A percentile compares a stretch with the other conserved stretches of the same genome.
Evolutionary conservation across 1,140 invertebrate genomes (phyloP).

Genomic region (Calliopsis andreniformis): DNA sequence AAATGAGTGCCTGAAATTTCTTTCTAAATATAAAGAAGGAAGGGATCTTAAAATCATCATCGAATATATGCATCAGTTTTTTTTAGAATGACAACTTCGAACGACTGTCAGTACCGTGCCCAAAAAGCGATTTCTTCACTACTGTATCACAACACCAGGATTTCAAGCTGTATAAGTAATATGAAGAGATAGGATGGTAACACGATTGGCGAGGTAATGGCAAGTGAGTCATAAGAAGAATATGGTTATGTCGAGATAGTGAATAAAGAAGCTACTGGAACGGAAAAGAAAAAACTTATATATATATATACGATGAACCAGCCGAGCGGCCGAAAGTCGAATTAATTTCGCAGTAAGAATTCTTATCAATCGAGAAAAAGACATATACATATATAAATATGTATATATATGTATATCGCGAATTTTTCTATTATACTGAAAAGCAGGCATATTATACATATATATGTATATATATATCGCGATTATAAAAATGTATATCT

Average conservation of each 20-base stretch:
- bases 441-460: constrained; percentile 24
- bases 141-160: constrained; percentile 80
- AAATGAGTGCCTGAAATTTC: background rate
- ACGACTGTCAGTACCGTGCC: constrained; percentile 75
- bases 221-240: constrained; percentile 65
- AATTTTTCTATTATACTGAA: constrained; percentile 6
- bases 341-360: constrained; percentile 15
- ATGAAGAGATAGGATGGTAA: constrained; percentile 66
- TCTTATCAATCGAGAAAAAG: constrained; percentile 1
- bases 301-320: constrained; percentile 54
- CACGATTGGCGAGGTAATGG: constrained; percentile 64
- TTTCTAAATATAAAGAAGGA: constrained; percentile 46
- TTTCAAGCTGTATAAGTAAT: constrained; percentile 77
- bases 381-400: constrained; percentile 1
- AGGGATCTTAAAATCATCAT: constrained; percentile 35
- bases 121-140: constrained; percentile 77
- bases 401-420: constrained; percentile 4
- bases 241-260: constrained; percentile 62
- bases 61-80: constrained; percentile 30
- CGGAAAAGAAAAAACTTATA: constrained; percentile 52
- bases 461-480: constrained; percentile 23
- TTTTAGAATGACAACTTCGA: constrained; percentile 63
- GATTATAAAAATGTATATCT: constrained; percentile 44
- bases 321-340: constrained; percentile 62
- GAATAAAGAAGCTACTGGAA: constrained; percentile 62